phyloP scores from a whole-genome alignment of 2,888 invertebrate genomes.

The Amblyteles armatorius region DNA sequence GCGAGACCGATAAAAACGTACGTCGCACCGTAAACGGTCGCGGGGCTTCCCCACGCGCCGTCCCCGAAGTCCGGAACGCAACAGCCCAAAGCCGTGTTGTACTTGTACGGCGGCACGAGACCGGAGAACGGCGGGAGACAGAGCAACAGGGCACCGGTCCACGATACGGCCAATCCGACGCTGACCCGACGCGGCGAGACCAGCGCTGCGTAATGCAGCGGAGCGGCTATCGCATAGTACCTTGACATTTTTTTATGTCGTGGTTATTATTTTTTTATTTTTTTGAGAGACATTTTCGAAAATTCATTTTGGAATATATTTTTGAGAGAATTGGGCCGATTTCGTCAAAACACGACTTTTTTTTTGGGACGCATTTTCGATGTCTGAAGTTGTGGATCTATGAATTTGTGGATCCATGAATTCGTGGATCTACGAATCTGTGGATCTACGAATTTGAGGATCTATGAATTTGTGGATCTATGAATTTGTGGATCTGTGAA shows the following conservation, averaged over 20 bases:
- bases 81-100: conserved; percentile 87
- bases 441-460: no score
- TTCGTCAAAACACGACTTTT: no score
- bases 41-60: conserved; percentile 86
- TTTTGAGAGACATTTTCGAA: neutral
- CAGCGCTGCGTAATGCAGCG: conserved; percentile 91
- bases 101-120: conserved; percentile 86
- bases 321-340: no score
- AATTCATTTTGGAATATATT: no score
- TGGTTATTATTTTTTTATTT: neutral
- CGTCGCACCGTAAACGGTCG: conserved; percentile 88
- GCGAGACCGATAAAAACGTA: conserved; percentile 89
- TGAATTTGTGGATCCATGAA: no score
- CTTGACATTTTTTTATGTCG: conserved; percentile 77
- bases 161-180: conserved; percentile 89
- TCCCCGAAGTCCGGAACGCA: conserved; percentile 89
- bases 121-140: conserved; percentile 88
- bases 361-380: no score
- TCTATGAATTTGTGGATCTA: no score
- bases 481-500: no score
- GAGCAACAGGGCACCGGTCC: conserved; percentile 88
- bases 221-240: conserved; percentile 92
- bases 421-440: no score
- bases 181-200: conserved; percentile 90
- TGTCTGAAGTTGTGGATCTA: no score